These are phyloP conservation scores for Pogonocherus hispidulus DNA, from an alignment of 2,888 invertebrate genomes.

Conservation along the genomic window DNA sequence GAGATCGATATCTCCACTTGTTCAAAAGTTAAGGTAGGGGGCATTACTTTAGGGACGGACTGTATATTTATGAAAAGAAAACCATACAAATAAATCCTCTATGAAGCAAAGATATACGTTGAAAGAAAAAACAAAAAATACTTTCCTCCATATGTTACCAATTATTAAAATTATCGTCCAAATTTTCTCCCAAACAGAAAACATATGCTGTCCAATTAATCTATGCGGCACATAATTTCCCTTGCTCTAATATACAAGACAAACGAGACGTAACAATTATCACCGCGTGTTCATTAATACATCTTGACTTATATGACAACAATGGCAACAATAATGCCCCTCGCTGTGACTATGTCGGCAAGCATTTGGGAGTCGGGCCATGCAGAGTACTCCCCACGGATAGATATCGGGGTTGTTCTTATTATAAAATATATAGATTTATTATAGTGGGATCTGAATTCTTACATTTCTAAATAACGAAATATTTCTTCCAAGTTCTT, in stretches of 20 bases:
- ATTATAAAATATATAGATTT: too few relatives aligned
- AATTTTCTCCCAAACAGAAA: not conserved
- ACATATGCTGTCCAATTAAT: conserved; percentile 17
- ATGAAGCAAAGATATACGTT: too few relatives aligned
- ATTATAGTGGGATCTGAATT: too few relatives aligned
- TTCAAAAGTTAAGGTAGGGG: too few relatives aligned
- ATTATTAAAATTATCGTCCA: not conserved
- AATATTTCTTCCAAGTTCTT: too few relatives aligned
- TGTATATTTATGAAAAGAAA: too few relatives aligned
- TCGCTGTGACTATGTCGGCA: conserved; percentile 43
- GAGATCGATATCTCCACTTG: too few relatives aligned
- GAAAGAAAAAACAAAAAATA: too few relatives aligned
- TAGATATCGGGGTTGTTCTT: conserved; percentile 25
- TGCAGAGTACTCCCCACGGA: conserved; percentile 43
- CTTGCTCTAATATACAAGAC: conserved; percentile 14
- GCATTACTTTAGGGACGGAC: too few relatives aligned
- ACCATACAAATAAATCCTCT: too few relatives aligned
- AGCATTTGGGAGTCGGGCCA: conserved; percentile 51
- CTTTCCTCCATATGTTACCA: not conserved
- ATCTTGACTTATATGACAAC: conserved; percentile 32
- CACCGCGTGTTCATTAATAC: conserved; percentile 34
- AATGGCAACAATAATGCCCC: conserved; percentile 38
- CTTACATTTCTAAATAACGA: too few relatives aligned
- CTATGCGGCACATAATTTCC: conserved; percentile 1
- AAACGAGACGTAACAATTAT: conserved; percentile 28